Conservation (phyloP, 2,797 vertebrate species). For the Halcyon leucocephala region DNA sequence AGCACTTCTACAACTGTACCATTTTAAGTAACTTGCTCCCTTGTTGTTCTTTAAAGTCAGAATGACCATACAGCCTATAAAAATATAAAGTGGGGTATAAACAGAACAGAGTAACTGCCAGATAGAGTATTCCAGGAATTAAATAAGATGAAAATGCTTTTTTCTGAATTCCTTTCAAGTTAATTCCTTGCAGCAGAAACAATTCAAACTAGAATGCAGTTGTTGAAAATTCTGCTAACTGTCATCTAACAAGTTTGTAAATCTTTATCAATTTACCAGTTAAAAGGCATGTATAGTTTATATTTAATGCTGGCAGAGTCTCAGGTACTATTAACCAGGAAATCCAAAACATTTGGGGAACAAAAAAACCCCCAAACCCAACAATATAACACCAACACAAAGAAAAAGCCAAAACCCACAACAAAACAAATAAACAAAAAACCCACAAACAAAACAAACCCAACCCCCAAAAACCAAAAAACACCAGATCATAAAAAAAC, state of each 20-base stretch:
- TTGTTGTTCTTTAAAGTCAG: conserved; percentile 1
- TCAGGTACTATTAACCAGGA: not conserved
- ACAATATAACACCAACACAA: not conserved
- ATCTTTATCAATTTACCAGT: not conserved
- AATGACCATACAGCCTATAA: not conserved
- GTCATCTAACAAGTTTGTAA: not conserved
- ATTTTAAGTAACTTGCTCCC: not conserved
- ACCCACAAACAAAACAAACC: too few species aligned
- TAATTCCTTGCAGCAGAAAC: not conserved
- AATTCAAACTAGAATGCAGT: conserved; percentile 3
- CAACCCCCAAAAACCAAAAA: too few species aligned
- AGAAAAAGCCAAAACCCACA: not conserved
- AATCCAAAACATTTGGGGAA: not conserved
- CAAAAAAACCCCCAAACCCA: not conserved
- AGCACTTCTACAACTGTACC: not conserved
- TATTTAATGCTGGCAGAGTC: not conserved
- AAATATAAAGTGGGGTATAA: not conserved
- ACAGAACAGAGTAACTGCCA: not conserved
- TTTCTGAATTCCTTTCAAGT: conserved; percentile 4
- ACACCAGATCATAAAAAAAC: too few species aligned
- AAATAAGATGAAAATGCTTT: not conserved
- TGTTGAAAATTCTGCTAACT: conserved; percentile 14
- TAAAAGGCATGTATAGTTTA: not conserved
- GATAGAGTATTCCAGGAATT: not conserved
- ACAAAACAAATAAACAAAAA: too few species aligned